phyloP scores from a whole-genome alignment of 2,113 vertebrate genomes.

The Echinops telfairi region DNA sequence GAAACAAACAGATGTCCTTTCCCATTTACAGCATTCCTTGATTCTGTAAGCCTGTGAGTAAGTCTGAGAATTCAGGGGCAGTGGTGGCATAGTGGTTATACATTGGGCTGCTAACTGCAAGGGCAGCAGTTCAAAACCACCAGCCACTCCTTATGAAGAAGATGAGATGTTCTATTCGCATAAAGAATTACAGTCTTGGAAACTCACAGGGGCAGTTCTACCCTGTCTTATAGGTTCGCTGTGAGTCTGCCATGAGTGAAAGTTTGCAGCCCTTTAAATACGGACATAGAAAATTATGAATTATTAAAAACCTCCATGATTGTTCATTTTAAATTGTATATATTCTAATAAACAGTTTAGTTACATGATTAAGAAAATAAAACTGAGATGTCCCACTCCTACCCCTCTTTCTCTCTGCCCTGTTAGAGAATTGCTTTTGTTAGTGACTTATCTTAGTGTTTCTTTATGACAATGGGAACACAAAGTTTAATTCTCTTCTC shows the following conservation, averaged over 20 bases:
- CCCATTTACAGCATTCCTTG: neutral
- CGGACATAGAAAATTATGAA: neutral
- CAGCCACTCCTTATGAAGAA: too few species aligned
- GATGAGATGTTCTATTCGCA: too few species aligned
- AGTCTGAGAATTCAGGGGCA: too few species aligned
- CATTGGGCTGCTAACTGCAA: too few species aligned
- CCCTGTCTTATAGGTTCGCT: neutral
- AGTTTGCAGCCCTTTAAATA: neutral
- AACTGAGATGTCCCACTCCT: neutral
- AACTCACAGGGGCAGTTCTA: neutral
- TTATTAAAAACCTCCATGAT: neutral
- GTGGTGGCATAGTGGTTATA: too few species aligned
- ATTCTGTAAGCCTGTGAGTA: neutral
- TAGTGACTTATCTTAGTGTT: neutral
- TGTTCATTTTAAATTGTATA: conserved; percentile 37
- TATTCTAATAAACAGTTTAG: neutral
- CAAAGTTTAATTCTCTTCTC: neutral
- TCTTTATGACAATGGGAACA: neutral
- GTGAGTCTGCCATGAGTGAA: neutral
- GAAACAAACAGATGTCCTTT: neutral
- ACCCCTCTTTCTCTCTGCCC: neutral
- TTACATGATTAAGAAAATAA: neutral
- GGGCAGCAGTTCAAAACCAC: too few species aligned
- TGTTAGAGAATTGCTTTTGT: neutral
- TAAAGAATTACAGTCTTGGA: too few species aligned